These are phyloP conservation scores for fruit fly (Drosophila melanogaster) DNA, from an alignment of 1,140 invertebrate genomes.

Conservation along the genomic window Release_6_plus_ISO1_MT NT_033777.3:15175001-15175500, in stretches of 20 bases:
- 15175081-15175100: constrained; percentile 45
- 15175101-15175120: constrained; percentile 38
- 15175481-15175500: constrained; percentile 57
- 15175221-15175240: constrained; percentile 42
- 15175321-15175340: constrained; percentile 44
- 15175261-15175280: constrained; percentile 27
- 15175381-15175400: constrained; percentile 68
- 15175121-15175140: constrained; percentile 54
- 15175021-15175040: constrained; percentile 82
- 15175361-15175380: constrained; percentile 46
- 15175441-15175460: constrained; percentile 28
- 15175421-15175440: constrained; percentile 40
- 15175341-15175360: constrained; percentile 39
- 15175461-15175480: constrained; percentile 32
- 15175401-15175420: constrained; percentile 76
- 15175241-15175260: constrained; percentile 40
- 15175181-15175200: constrained; percentile 35
- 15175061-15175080: constrained; percentile 62
- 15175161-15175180: constrained; percentile 26
- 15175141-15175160: constrained; percentile 41
- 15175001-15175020: constrained; percentile 78
- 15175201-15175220: constrained; percentile 39
- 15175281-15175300: constrained; percentile 27
- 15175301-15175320: constrained; percentile 5
- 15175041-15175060: constrained; percentile 73